phyloP scores from a whole-genome alignment of 2,797 vertebrate species.

The Crax fasciolata region DNA sequence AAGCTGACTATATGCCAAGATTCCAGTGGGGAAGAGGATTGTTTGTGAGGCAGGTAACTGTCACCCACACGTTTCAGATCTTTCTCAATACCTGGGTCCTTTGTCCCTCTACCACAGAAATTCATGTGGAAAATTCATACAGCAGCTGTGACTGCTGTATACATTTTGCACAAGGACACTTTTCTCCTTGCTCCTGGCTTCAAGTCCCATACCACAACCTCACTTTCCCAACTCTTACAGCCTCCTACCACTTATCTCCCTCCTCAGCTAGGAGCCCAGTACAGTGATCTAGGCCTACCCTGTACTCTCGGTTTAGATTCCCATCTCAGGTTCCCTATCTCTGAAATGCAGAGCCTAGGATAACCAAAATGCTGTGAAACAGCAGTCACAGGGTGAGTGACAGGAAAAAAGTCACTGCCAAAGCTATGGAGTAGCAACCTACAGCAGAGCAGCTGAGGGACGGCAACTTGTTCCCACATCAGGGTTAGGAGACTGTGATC shows the following conservation, averaged over 20 bases:
- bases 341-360: neutral
- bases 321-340: neutral
- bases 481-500: neutral
- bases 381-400: neutral
- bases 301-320: neutral
- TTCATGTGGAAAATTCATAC: neutral
- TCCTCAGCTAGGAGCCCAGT: neutral
- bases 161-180: neutral
- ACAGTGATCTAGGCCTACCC: neutral
- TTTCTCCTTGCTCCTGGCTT: neutral
- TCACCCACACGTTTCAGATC: neutral
- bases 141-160: neutral
- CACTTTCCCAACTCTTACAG: neutral
- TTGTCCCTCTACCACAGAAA: neutral
- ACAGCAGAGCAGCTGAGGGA: neutral
- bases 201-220: neutral
- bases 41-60: neutral
- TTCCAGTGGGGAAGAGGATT: neutral
- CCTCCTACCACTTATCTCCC: neutral
- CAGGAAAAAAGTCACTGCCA: neutral
- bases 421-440: neutral
- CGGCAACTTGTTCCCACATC: neutral
- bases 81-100: neutral
- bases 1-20: neutral
- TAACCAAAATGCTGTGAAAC: neutral